Evolutionary conservation across 2,797 vertebrate species (phyloP).

Genomic region (Mus spretus): DNA sequence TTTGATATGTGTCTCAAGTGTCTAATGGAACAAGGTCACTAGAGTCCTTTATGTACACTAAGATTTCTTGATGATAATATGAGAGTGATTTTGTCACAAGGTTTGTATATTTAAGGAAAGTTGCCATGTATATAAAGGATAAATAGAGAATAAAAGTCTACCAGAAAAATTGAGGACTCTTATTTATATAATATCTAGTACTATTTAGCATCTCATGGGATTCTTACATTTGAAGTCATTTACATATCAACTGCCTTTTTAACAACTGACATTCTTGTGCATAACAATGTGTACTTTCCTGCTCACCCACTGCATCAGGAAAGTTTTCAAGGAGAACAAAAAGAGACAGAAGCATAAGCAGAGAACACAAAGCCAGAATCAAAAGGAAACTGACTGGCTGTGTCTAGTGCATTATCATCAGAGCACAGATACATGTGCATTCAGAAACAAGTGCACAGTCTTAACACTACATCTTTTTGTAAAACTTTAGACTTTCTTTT

Average conservation of each 20-base stretch:
- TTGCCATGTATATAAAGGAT: constrained; percentile 34
- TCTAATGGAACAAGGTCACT: constrained; percentile 83
- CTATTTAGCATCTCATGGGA: constrained; percentile 17
- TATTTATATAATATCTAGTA: constrained; percentile 43
- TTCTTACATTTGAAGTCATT: constrained; percentile 49
- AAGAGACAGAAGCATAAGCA: neutral
- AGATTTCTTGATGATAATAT: constrained; percentile 81
- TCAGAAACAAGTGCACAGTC: neutral
- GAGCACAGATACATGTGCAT: neutral
- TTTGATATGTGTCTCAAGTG: constrained; percentile 82
- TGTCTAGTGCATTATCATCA: neutral
- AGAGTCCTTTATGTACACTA: constrained; percentile 59
- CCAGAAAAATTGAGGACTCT: constrained; percentile 47
- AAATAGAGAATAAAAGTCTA: neutral
- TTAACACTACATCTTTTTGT: neutral
- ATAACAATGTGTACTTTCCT: neutral
- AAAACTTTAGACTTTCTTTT: constrained; percentile 10
- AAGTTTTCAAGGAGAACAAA: neutral
- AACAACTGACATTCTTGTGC: neutral
- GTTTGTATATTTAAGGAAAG: constrained; percentile 52
- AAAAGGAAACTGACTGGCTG: neutral
- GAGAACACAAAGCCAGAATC: neutral
- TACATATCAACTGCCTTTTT: constrained; percentile 43
- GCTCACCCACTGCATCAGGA: neutral
- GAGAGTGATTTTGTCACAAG: constrained; percentile 77